Evolutionary conservation across 2,888 invertebrate genomes (phyloP).

Genomic region (Cephus sareptanus): DNA sequence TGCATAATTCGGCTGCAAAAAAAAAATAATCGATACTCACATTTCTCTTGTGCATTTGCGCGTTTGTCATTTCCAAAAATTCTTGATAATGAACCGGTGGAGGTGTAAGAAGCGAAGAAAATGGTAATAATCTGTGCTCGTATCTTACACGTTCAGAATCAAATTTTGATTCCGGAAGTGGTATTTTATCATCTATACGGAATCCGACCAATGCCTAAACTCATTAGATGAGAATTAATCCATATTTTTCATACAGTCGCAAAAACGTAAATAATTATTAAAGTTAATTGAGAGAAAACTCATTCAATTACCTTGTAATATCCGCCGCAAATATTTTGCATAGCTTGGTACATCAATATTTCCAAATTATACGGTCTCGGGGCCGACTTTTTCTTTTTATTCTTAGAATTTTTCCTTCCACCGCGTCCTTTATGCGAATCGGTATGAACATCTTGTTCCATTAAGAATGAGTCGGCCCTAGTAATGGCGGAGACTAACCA

Average conservation of each 20-base stretch:
- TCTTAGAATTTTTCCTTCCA: conserved; percentile 69
- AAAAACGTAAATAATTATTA: conserved; percentile 13
- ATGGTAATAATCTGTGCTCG: conserved; percentile 92
- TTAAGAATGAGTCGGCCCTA: conserved; percentile 86
- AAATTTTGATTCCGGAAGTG: conserved; percentile 87
- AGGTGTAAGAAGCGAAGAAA: conserved; percentile 86
- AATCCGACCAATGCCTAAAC: conserved; percentile 88
- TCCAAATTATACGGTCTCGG: conserved; percentile 83
- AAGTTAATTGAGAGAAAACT: not conserved
- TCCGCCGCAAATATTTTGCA: conserved; percentile 95
- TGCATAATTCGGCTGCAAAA: not conserved
- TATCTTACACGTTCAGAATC: conserved; percentile 95
- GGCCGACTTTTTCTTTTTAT: conserved; percentile 76
- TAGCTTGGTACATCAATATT: conserved; percentile 88
- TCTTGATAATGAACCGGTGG: conserved; percentile 92
- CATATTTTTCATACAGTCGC: not conserved
- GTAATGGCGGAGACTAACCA: conserved; percentile 93
- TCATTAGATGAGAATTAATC: conserved; percentile 8
- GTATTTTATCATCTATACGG: conserved; percentile 86
- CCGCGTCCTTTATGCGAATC: conserved; percentile 63
- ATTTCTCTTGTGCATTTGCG: conserved; percentile 55
- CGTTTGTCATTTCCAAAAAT: conserved; percentile 83
- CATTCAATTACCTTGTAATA: conserved; percentile 81
- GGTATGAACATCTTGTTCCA: conserved; percentile 77
- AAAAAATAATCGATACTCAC: conserved; percentile 40